These are phyloP conservation scores for Myripristis jacobus DNA, from an alignment of 2,797 vertebrate genomes.

Conservation along the genomic window DNA sequence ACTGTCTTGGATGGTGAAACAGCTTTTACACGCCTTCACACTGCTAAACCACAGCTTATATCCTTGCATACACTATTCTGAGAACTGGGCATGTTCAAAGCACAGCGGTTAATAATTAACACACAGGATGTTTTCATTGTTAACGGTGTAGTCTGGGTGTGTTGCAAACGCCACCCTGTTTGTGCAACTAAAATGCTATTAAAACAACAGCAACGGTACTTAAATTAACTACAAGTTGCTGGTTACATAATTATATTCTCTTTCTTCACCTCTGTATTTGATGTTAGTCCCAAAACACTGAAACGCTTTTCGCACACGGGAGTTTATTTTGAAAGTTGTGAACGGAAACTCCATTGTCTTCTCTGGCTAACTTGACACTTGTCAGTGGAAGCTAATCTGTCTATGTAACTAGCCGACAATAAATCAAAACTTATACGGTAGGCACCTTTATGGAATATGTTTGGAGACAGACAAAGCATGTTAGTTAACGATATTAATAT, in stretches of 20 bases:
- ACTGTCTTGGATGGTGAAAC: background rate
- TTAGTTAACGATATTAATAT: background rate
- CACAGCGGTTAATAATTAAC: conserved; percentile 18
- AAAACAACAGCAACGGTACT: too few relatives aligned
- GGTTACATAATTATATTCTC: too few relatives aligned
- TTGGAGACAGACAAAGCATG: rapidly evolving
- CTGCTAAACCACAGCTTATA: background rate
- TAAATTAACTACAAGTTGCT: too few relatives aligned
- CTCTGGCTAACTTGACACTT: background rate
- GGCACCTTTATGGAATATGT: background rate
- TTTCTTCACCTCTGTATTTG: too few relatives aligned
- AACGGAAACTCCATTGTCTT: too few relatives aligned
- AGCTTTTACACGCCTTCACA: background rate
- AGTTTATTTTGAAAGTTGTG: too few relatives aligned
- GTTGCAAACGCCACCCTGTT: too few relatives aligned
- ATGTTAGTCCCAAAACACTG: too few relatives aligned
- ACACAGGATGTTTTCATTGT: conserved; percentile 4
- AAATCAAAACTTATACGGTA: conserved; percentile 31
- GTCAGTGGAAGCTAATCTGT: conserved; percentile 4
- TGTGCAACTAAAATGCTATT: conserved; percentile 2
- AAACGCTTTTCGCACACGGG: too few relatives aligned
- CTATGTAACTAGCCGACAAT: conserved; percentile 4
- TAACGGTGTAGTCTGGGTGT: background rate
- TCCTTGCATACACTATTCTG: too few relatives aligned
- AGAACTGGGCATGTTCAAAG: background rate